A percentile compares a stretch with the other conserved stretches of the same genome.
Evolutionary conservation across 2,113 vertebrate genomes (phyloP).

Genomic region (Polypterus senegalus): DNA sequence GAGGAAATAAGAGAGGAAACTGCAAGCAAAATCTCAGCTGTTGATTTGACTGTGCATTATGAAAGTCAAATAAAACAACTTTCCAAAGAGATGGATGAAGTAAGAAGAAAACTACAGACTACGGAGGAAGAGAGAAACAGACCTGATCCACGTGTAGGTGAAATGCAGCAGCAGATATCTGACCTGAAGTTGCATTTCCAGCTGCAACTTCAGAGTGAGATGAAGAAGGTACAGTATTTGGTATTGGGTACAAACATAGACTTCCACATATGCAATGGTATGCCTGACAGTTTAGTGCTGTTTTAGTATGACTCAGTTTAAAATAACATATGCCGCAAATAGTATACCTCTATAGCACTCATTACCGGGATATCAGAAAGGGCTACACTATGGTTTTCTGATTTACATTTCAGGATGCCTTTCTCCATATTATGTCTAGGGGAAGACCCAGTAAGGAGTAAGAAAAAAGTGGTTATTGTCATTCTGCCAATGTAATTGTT

Average conservation of each 20-base stretch:
- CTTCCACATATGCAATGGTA: neutral
- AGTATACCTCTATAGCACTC: neutral
- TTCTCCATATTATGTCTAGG: no score
- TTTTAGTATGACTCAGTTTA: neutral
- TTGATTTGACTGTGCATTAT: conserved; percentile 43
- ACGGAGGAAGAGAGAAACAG: conserved; percentile 43
- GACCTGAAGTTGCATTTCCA: conserved; percentile 63
- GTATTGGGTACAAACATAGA: no score
- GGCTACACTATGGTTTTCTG: no score
- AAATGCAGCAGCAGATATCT: conserved; percentile 60
- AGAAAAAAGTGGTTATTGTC: no score
- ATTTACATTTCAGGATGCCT: no score
- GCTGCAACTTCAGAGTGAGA: conserved; percentile 66
- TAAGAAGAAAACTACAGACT: conserved; percentile 45
- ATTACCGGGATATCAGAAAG: no score
- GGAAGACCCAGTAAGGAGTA: no score
- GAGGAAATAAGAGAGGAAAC: conserved; percentile 54
- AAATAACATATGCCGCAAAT: neutral
- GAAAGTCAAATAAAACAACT: conserved; percentile 51
- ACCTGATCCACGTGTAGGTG: conserved; percentile 54
- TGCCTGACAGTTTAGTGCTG: neutral
- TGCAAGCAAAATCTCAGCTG: conserved; percentile 31
- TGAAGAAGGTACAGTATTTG: conserved; percentile 56
- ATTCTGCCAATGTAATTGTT: no score
- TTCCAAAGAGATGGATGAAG: conserved; percentile 51